A percentile compares a stretch with the other conserved stretches of the same genome.
These are phyloP conservation scores for Lamproptera curius DNA, from an alignment of 2,888 invertebrate species.

Conservation along the genomic window DNA sequence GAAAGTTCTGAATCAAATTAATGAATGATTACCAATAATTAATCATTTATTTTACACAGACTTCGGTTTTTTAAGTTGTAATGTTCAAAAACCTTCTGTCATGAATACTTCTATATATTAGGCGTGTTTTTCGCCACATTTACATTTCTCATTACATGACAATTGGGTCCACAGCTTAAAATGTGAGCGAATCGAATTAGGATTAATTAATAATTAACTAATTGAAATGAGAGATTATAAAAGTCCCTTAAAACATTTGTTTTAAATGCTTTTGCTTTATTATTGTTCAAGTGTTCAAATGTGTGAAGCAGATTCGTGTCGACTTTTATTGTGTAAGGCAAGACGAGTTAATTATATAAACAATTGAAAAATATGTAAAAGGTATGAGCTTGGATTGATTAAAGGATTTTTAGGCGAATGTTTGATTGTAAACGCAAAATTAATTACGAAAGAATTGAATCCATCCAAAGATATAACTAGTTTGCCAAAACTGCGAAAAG, in stretches of 20 bases:
- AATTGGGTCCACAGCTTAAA: constrained; percentile 65
- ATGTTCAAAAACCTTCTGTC: too few relatives aligned
- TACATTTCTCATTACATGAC: constrained; percentile 16
- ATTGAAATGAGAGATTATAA: constrained; percentile 17
- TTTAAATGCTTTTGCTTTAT: too few relatives aligned
- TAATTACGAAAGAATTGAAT: constrained; percentile 36
- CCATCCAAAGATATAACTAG: constrained; percentile 50
- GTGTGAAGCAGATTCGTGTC: too few relatives aligned
- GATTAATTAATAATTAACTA: constrained; percentile 32
- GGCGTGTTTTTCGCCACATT: too few relatives aligned
- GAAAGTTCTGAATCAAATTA: too few relatives aligned
- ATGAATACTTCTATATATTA: too few relatives aligned
- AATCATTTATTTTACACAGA: too few relatives aligned
- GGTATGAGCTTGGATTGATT: background rate
- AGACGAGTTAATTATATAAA: background rate
- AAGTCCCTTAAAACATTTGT: too few relatives aligned
- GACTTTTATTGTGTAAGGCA: too few relatives aligned
- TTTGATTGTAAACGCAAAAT: background rate
- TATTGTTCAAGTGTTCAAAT: too few relatives aligned
- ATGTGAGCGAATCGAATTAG: constrained; percentile 65
- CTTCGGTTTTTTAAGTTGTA: too few relatives aligned
- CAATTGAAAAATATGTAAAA: background rate
- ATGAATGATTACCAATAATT: too few relatives aligned
- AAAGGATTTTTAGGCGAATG: background rate
- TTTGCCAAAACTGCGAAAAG: constrained; percentile 34